Evolutionary conservation across 2,888 invertebrate genomes (phyloP).

Genomic region (Acrobasis suavella): DNA sequence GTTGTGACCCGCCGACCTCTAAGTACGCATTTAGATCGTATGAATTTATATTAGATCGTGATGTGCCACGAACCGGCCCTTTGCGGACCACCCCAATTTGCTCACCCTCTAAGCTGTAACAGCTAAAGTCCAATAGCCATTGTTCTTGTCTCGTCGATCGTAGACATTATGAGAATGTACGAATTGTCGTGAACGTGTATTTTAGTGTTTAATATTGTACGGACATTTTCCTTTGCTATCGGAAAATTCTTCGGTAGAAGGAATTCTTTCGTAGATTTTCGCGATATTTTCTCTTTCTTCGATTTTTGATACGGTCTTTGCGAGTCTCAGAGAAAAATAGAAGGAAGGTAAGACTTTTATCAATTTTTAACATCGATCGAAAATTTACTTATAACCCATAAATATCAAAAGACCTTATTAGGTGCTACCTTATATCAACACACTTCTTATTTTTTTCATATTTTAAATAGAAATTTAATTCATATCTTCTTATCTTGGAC

Average conservation of each 20-base stretch:
- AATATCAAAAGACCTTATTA: too few species aligned
- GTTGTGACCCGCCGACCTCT: too few species aligned
- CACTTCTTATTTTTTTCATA: too few species aligned
- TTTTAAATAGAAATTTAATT: too few species aligned
- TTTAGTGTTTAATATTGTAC: conserved; percentile 52
- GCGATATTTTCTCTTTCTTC: conserved; percentile 27
- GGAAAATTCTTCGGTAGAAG: conserved; percentile 47
- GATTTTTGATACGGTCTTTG: conserved; percentile 18
- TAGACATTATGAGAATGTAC: conserved; percentile 66
- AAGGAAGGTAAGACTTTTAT: not conserved
- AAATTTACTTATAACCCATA: too few species aligned
- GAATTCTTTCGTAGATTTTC: conserved; percentile 35
- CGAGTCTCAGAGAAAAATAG: not conserved
- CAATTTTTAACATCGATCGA: too few species aligned
- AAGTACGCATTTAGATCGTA: too few species aligned
- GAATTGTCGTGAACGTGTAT: conserved; percentile 58
- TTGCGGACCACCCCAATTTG: too few species aligned
- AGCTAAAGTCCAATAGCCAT: conserved; percentile 49
- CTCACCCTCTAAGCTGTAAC: conserved; percentile 37
- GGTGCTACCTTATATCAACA: too few species aligned
- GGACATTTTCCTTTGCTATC: conserved; percentile 49
- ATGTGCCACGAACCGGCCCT: too few species aligned
- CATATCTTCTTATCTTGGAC: too few species aligned
- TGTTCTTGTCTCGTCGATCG: conserved; percentile 37
- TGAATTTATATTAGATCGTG: too few species aligned